Evolutionary conservation across 1,140 invertebrate species (phyloP), one percentile per base, ranked within the genome.

Genomic region (Drosophila fuyamai): DNA sequence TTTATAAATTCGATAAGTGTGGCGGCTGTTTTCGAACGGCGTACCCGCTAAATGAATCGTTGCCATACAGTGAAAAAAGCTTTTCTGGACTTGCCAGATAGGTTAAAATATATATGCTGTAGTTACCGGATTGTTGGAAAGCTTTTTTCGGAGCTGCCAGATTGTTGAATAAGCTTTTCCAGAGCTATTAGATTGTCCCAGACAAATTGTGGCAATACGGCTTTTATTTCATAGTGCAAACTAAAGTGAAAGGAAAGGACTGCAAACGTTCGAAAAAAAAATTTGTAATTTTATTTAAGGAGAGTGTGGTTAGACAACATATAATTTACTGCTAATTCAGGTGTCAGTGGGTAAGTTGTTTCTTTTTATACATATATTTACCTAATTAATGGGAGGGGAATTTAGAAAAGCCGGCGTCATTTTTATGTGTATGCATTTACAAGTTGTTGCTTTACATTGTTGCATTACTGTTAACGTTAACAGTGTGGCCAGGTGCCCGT

Each of bases 341-440:
- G 1, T 36, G 10, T 14, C 32, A 53, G 35, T 53, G 32, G 50
- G 50, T 53, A 53, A 53, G 50, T 35, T 14, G 5, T 5, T 9
- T 16, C 7, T 14, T 14, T 10, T 7, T 3, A 5, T 10, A 32
- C 6, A 4, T 4, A 0, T 5, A 12, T 18, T 0, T 13, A 5
- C 9, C 1, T 1, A 53, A 27, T 8, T 14, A 14, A 0, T 14
- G 27, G n/a, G 2, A 29, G 48, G 27, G 23, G 29, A 14, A 14
- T 8, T 59, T 27, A 6, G 6, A 53, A 53, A 51, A 38, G 46
- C 58, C 58, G 58, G 58, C 7, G 18, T 14, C 16, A 12, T 13
- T 14, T 60, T 6, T 9, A 14, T 60, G 46, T 53, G 10, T 60
- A 32, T 27, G 58, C 48, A 48, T 5, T 58, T 59, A 50, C 29